phyloP scores from a whole-genome alignment of 2,888 invertebrate species.

The Cerastis leucographa region DNA sequence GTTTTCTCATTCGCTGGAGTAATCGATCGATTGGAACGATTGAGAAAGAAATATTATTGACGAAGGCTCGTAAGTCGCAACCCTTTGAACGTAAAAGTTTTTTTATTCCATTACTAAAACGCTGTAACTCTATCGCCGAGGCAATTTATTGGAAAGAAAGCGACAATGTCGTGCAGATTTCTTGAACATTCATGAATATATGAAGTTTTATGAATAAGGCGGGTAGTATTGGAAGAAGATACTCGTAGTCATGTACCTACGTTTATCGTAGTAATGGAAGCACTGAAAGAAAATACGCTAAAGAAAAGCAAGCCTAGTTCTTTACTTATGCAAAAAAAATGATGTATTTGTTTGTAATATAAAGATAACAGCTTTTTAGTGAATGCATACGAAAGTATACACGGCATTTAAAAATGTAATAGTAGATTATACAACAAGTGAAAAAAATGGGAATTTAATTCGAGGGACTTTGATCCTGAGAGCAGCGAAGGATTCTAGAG shows the following conservation, averaged over 20 bases:
- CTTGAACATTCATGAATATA: slow-evolving; percentile 18
- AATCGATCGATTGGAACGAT: slow-evolving; percentile 56
- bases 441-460: too few species aligned
- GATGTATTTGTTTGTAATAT: too few species aligned
- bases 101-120: slow-evolving; percentile 53
- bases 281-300: not conserved
- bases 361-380: too few species aligned
- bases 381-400: too few species aligned
- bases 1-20: slow-evolving; percentile 55
- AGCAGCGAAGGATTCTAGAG: too few species aligned
- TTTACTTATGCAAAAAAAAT: not conserved
- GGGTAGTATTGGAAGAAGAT: not conserved
- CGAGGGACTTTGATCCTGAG: too few species aligned
- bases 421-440: too few species aligned
- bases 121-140: slow-evolving; percentile 41
- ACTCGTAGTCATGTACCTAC: not conserved
- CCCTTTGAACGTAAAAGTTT: slow-evolving; percentile 54
- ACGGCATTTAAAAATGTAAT: too few species aligned
- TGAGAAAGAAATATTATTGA: slow-evolving; percentile 39
- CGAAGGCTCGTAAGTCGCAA: slow-evolving; percentile 47
- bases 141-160: slow-evolving; percentile 51
- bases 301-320: not conserved
- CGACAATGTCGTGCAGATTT: slow-evolving; percentile 51
- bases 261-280: not conserved
- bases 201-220: slow-evolving; percentile 29